phyloP scores from a whole-genome alignment of 2,797 vertebrate genomes.

The Crax fasciolata region DNA sequence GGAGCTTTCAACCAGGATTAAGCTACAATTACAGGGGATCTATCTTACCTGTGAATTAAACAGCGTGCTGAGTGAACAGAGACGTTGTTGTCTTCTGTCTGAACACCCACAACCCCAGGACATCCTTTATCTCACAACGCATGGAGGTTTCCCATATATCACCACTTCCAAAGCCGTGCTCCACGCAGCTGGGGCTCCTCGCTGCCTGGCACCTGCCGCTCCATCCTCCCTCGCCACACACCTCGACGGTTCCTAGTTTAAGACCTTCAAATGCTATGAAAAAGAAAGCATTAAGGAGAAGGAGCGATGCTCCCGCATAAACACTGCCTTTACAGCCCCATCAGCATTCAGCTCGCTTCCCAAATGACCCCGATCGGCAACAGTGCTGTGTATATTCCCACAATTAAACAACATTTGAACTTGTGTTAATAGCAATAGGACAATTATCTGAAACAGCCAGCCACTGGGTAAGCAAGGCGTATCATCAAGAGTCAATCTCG shows the following conservation, averaged over 20 bases:
- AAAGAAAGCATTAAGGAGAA: background rate
- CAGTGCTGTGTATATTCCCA: background rate
- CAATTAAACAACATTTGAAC: constrained; percentile 58
- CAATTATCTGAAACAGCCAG: constrained; percentile 46
- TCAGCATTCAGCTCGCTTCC: constrained; percentile 29
- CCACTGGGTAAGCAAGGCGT: background rate
- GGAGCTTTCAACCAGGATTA: constrained; percentile 44
- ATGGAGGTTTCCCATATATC: background rate
- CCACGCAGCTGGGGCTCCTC: background rate
- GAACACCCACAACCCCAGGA: constrained; percentile 58
- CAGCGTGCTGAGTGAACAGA: background rate
- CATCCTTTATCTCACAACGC: constrained; percentile 28
- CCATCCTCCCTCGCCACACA: constrained; percentile 23
- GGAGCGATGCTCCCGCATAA: background rate
- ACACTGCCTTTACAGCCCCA: background rate
- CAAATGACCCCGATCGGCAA: background rate
- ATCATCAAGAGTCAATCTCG: constrained; percentile 16
- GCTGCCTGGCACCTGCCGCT: constrained; percentile 16
- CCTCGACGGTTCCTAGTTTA: constrained; percentile 41
- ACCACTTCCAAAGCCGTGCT: constrained; percentile 14
- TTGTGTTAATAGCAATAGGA: constrained; percentile 32
- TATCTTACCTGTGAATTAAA: constrained; percentile 48
- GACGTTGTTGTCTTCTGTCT: constrained; percentile 55
- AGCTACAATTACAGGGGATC: constrained; percentile 30
- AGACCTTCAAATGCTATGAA: constrained; percentile 1